phyloP scores from a whole-genome alignment of 2,888 invertebrate genomes.

The Eremobia ochroleuca region DNA sequence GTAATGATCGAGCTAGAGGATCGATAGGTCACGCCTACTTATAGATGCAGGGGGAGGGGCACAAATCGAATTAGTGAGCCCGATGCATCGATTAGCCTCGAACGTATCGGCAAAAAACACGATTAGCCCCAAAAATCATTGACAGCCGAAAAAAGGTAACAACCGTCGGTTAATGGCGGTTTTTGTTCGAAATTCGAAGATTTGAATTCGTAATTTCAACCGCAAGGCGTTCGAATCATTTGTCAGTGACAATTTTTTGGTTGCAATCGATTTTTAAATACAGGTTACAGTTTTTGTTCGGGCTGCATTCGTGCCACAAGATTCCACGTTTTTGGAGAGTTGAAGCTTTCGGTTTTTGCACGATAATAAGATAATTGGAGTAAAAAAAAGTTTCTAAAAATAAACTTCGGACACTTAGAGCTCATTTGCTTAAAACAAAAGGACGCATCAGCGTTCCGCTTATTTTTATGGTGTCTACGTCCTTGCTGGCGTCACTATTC shows the following conservation, averaged over 20 bases:
- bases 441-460: constrained; percentile 36
- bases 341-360: constrained; percentile 68
- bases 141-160: constrained; percentile 89
- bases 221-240: constrained; percentile 91
- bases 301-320: constrained; percentile 66
- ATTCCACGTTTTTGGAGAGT: constrained; percentile 73
- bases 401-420: constrained; percentile 57
- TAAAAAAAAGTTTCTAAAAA: constrained; percentile 64
- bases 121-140: constrained; percentile 90
- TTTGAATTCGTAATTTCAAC: constrained; percentile 91
- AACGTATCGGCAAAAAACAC: constrained; percentile 88
- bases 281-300: constrained; percentile 83
- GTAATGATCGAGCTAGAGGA: constrained; percentile 82
- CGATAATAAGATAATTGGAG: constrained; percentile 76
- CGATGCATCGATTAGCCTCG: constrained; percentile 89
- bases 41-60: constrained; percentile 86
- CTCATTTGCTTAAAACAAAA: constrained; percentile 63
- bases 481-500: constrained; percentile 77
- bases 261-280: constrained; percentile 91
- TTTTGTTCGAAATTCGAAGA: constrained; percentile 90
- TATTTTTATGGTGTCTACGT: constrained; percentile 56
- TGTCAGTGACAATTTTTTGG: constrained; percentile 91
- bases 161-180: constrained; percentile 89
- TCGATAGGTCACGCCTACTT: constrained; percentile 88
- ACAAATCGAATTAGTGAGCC: constrained; percentile 89